These are phyloP conservation scores for Sussaba pulchella DNA, from an alignment of 2,888 invertebrate species.

Conservation along the genomic window DNA sequence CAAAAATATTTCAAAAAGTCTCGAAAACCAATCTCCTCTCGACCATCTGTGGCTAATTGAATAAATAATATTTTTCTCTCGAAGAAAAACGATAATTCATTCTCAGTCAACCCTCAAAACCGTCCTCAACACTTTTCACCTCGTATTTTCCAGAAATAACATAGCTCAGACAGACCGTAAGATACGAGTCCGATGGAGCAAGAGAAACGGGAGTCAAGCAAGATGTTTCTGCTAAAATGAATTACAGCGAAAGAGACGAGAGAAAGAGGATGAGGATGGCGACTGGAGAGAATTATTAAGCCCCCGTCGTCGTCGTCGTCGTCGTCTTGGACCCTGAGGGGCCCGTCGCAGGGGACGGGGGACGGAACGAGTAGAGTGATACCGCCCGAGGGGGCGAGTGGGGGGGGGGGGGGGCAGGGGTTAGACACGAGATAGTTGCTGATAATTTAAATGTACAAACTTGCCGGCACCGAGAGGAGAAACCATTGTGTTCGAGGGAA, in stretches of 20 bases:
- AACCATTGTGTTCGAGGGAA: slow-evolving; percentile 47
- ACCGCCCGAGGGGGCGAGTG: not conserved
- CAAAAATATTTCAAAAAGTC: too few relatives aligned
- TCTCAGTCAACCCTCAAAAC: not conserved
- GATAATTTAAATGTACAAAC: slow-evolving; percentile 61
- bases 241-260: slow-evolving; percentile 41
- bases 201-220: slow-evolving; percentile 21
- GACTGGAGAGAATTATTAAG: slow-evolving; percentile 50
- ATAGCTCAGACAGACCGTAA: not conserved
- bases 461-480: slow-evolving; percentile 27
- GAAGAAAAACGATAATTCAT: not conserved
- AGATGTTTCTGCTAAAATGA: slow-evolving; percentile 48
- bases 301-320: slow-evolving; percentile 45
- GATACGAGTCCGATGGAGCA: slow-evolving; percentile 22
- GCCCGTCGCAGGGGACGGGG: not conserved
- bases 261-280: slow-evolving; percentile 4
- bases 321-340: slow-evolving; percentile 5
- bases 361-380: not conserved
- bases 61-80: not conserved
- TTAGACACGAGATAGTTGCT: slow-evolving; percentile 49
- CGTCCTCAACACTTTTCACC: too few relatives aligned
- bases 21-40: too few relatives aligned
- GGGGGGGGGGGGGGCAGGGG: not conserved
- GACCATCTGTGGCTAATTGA: not conserved
- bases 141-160: not conserved